These are phyloP conservation scores for Orchestes rusci DNA, from an alignment of 2,888 invertebrate species.

Conservation along the genomic window DNA sequence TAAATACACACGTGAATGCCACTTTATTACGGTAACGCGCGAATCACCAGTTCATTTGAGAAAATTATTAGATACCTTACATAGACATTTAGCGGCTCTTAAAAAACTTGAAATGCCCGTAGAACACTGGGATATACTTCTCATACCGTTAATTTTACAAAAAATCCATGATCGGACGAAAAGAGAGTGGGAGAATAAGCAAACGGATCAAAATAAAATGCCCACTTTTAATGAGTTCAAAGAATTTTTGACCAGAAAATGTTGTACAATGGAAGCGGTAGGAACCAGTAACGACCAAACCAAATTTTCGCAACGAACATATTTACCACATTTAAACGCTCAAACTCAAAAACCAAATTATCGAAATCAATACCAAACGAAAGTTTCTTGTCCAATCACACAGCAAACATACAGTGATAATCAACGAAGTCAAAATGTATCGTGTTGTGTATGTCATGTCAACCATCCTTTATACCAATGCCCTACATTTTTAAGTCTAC, in stretches of 20 bases:
- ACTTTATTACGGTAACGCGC: conserved; percentile 4
- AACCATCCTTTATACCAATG: conserved; percentile 7
- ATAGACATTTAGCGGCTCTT: conserved; percentile 11
- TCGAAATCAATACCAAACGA: not conserved
- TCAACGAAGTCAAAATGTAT: conserved; percentile 2
- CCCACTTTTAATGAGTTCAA: conserved; percentile 10
- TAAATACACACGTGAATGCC: conserved; percentile 11
- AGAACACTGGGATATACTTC: conserved; percentile 16
- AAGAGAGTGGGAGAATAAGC: conserved; percentile 14
- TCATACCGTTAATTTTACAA: conserved; percentile 13
- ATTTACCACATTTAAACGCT: no score
- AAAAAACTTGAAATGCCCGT: conserved; percentile 13
- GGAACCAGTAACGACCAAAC: no score
- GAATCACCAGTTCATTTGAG: conserved; percentile 6
- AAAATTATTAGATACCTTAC: conserved; percentile 15
- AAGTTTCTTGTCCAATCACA: not conserved
- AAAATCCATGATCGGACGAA: conserved; percentile 13
- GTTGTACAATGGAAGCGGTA: conserved; percentile 15
- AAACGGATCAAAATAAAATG: conserved; percentile 6
- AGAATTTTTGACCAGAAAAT: conserved; percentile 16
- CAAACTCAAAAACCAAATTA: not conserved
- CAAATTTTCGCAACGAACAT: no score
- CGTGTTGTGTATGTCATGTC: conserved; percentile 1
- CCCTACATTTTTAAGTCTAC: not conserved
- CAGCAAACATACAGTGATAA: not conserved